Evolutionary conservation across 2,888 invertebrate genomes (phyloP).

Genomic region (Oasisia sp.): DNA sequence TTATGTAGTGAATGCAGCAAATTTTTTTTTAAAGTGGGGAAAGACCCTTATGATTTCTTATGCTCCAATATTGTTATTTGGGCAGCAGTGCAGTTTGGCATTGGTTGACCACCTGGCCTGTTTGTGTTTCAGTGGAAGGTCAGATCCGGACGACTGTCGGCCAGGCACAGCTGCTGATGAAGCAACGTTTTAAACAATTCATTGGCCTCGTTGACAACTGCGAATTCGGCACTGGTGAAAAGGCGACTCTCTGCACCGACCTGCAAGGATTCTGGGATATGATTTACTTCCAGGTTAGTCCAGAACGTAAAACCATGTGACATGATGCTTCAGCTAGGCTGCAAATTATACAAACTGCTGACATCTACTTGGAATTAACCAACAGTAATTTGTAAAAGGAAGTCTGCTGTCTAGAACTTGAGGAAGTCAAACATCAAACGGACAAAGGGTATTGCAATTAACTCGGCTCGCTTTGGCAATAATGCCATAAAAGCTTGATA

Average conservation of each 20-base stretch:
- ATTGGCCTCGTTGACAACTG: slow-evolving; percentile 65
- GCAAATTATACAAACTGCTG: neutral
- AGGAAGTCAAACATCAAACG: too few species aligned
- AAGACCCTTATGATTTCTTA: too few species aligned
- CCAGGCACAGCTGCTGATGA: slow-evolving; percentile 65
- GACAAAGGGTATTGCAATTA: too few species aligned
- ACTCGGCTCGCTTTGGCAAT: too few species aligned
- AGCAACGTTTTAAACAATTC: slow-evolving; percentile 67
- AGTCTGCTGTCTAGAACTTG: too few species aligned
- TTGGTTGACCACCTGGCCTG: slow-evolving; percentile 5
- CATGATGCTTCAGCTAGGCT: too few species aligned
- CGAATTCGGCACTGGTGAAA: slow-evolving; percentile 64
- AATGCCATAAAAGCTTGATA: too few species aligned
- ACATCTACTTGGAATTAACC: neutral
- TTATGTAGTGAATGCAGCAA: too few species aligned
- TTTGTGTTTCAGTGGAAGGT: slow-evolving; percentile 54
- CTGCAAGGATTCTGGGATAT: slow-evolving; percentile 69
- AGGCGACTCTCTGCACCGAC: slow-evolving; percentile 64
- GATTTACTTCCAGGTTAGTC: slow-evolving; percentile 65
- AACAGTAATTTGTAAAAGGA: neutral
- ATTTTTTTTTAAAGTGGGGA: too few species aligned
- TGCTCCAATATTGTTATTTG: too few species aligned
- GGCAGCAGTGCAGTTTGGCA: neutral
- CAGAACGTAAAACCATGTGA: neutral
- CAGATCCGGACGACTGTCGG: slow-evolving; percentile 64